Conservation (phyloP, 2,113 vertebrate species). For the Aptenodytes patagonicus region DNA sequence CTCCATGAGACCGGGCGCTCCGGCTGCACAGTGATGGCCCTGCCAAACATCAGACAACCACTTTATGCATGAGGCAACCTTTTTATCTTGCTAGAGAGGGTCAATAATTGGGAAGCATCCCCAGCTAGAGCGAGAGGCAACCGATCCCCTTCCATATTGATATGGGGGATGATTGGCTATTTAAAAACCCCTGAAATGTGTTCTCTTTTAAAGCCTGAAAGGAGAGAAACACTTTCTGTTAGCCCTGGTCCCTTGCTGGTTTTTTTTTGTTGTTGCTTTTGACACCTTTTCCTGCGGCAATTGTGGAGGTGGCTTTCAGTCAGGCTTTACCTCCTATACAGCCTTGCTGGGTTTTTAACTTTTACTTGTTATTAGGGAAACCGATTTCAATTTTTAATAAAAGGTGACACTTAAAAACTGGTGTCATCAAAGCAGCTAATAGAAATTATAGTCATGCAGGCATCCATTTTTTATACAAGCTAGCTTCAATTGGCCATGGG, state of each 20-base stretch:
- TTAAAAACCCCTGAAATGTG: background rate
- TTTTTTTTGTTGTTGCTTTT: slow-evolving; percentile 19
- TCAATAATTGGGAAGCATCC: background rate
- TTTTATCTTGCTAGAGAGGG: background rate
- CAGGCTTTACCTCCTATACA: background rate
- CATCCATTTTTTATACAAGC: background rate
- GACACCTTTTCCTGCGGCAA: background rate
- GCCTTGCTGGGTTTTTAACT: background rate
- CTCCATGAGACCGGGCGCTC: background rate
- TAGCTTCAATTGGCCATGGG: background rate
- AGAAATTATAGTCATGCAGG: background rate
- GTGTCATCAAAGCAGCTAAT: background rate
- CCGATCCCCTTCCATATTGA: background rate
- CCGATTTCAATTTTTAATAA: background rate
- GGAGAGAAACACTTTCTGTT: background rate
- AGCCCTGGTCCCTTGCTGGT: background rate
- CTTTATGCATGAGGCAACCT: background rate
- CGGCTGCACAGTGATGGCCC: background rate
- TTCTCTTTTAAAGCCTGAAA: background rate
- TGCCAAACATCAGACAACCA: background rate
- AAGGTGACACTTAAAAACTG: background rate
- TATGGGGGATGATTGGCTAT: background rate
- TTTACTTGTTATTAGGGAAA: slow-evolving; percentile 4
- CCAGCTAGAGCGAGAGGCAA: background rate
- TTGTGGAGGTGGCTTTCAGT: slow-evolving; percentile 30